Conservation (phyloP, 2,113 vertebrate species). For the Columba janthina region DNA sequence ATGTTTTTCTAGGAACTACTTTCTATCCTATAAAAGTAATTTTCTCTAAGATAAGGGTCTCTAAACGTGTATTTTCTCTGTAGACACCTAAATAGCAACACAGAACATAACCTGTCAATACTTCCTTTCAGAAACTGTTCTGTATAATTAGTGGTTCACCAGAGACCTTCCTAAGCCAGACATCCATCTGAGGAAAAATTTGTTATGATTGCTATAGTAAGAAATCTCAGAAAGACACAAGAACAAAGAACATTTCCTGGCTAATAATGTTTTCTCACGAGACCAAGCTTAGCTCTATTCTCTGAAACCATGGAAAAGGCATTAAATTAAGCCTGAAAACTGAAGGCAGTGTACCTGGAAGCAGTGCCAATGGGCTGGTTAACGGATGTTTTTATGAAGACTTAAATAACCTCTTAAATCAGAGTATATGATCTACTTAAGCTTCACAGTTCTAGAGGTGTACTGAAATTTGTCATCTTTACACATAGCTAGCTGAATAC, state of each 20-base stretch:
- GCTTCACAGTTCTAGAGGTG: not conserved
- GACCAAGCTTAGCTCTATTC: not conserved
- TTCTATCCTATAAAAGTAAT: not conserved
- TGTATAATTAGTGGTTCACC: constrained; percentile 3
- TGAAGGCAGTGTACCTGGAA: not conserved
- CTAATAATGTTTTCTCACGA: not conserved
- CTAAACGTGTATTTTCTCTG: not conserved
- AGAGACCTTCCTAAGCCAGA: not conserved
- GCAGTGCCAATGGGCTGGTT: not conserved
- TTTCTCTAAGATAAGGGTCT: not conserved
- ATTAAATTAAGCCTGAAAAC: not conserved
- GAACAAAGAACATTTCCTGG: not conserved
- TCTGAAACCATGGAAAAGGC: not conserved
- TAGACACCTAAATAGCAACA: not conserved
- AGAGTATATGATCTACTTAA: not conserved
- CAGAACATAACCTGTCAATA: not conserved
- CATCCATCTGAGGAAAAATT: not conserved
- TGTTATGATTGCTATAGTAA: not conserved
- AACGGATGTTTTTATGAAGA: not conserved
- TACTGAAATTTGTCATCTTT: not conserved
- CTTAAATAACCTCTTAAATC: not conserved
- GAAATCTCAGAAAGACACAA: not conserved
- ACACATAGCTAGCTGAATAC: not conserved
- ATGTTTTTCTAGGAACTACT: not conserved
- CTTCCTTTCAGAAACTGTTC: not conserved